These are phyloP conservation scores for Centropristis striata DNA, from an alignment of 2,113 vertebrate genomes.

Conservation along the genomic window DNA sequence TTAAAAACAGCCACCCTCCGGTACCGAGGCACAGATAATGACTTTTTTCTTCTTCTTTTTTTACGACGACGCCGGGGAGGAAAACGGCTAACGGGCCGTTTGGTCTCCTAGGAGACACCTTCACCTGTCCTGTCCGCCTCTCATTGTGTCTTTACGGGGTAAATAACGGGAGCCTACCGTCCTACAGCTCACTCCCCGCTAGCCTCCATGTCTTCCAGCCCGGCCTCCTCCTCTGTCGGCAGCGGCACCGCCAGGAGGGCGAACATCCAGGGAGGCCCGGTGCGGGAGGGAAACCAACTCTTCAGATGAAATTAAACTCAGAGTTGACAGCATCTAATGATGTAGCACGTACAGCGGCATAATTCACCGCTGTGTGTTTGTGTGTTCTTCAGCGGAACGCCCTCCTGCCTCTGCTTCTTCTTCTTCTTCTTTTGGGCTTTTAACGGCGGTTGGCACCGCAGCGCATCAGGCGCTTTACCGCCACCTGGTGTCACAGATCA, in stretches of 20 bases:
- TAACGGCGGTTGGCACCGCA: too few relatives aligned
- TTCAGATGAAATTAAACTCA: background rate
- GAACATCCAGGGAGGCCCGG: conserved; percentile 32
- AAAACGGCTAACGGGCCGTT: background rate
- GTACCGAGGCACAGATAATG: conserved; percentile 33
- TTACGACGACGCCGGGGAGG: conserved; percentile 21
- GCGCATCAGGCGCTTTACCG: too few relatives aligned
- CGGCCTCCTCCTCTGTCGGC: conserved; percentile 57
- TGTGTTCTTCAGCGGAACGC: conserved; percentile 64
- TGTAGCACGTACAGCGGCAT: conserved; percentile 23
- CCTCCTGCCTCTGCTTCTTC: conserved; percentile 60
- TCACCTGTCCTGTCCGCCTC: conserved; percentile 5
- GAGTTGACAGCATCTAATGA: conserved; percentile 23
- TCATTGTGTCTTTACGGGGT: conserved; percentile 52
- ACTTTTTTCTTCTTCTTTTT: too few relatives aligned
- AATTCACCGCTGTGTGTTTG: conserved; percentile 16
- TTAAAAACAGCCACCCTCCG: conserved; percentile 4
- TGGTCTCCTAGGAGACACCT: background rate
- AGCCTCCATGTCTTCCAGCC: conserved; percentile 67
- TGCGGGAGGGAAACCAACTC: background rate
- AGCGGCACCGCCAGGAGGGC: conserved; percentile 41
- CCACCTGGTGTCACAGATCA: too few relatives aligned
- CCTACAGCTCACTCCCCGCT: conserved; percentile 60
- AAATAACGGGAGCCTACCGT: conserved; percentile 49
- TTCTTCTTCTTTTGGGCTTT: too few relatives aligned